A percentile compares a stretch with the other conserved stretches of the same genome.
Conservation (phyloP, 2,888 invertebrate genomes). For the Drosophila neutralis region DNA sequence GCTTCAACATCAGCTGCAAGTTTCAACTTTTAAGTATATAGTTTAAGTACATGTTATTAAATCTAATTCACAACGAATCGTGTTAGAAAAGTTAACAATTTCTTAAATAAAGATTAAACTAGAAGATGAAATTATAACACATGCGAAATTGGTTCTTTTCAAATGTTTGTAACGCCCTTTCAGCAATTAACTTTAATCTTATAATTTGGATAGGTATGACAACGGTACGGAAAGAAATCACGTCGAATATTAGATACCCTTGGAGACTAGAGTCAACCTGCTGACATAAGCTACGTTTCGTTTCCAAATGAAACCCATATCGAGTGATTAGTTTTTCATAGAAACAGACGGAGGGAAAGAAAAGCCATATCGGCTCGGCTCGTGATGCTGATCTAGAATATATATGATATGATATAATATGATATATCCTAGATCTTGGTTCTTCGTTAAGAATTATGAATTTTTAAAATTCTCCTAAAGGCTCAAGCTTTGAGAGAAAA, state of each 20-base stretch:
- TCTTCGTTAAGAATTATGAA: neutral
- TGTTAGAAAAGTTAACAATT: neutral
- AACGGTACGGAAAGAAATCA: neutral
- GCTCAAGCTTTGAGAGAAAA: neutral
- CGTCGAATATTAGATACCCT: neutral
- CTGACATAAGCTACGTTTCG: neutral
- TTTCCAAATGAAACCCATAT: no score
- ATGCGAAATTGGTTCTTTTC: neutral
- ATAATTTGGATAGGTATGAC: neutral
- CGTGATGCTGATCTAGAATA: neutral
- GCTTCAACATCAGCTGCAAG: neutral
- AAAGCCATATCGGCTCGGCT: neutral
- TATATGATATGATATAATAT: neutral
- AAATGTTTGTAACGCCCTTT: neutral
- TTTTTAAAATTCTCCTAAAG: no score
- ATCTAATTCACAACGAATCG: neutral
- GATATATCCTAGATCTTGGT: neutral
- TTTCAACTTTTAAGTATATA: neutral
- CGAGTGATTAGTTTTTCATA: neutral
- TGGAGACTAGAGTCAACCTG: neutral
- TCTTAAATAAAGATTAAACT: neutral
- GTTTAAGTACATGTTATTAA: neutral
- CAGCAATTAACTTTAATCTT: neutral
- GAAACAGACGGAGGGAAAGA: neutral
- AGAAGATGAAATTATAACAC: neutral